Evolutionary conservation across 2,888 invertebrate species (phyloP).

Genomic region (Diachrysia chrysitis): DNA sequence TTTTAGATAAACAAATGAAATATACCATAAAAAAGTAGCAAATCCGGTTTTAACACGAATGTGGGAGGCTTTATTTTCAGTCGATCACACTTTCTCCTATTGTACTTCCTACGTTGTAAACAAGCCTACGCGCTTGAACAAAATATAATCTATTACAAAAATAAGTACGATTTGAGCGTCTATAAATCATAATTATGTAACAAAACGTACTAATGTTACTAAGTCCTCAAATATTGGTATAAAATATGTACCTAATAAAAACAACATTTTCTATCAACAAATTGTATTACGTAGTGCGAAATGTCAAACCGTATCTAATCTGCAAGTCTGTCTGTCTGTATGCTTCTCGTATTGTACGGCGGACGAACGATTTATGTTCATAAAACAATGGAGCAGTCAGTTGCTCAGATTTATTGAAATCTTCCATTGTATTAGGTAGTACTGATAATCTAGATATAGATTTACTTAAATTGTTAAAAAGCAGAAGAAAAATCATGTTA

Average conservation of each 20-base stretch:
- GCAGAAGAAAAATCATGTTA: no score
- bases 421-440: not conserved
- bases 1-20: no score
- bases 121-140: no score
- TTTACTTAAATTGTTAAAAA: not conserved
- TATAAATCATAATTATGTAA: no score
- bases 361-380: constrained; percentile 1
- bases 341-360: not conserved
- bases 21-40: no score
- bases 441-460: not conserved
- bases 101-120: no score
- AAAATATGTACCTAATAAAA: no score
- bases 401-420: not conserved
- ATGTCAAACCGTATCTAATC: not conserved
- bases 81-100: no score
- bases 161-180: no score
- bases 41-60: no score
- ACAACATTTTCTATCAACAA: not conserved
- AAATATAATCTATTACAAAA: no score
- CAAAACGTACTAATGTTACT: not conserved
- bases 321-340: constrained; percentile 2
- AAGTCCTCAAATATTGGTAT: not conserved
- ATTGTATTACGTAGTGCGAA: not conserved
- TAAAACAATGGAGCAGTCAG: constrained; percentile 1
- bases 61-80: no score